phyloP scores from a whole-genome alignment of 37 sponge, comb jelly and placozoan genomes.

The Petrosia ficiformis region DNA sequence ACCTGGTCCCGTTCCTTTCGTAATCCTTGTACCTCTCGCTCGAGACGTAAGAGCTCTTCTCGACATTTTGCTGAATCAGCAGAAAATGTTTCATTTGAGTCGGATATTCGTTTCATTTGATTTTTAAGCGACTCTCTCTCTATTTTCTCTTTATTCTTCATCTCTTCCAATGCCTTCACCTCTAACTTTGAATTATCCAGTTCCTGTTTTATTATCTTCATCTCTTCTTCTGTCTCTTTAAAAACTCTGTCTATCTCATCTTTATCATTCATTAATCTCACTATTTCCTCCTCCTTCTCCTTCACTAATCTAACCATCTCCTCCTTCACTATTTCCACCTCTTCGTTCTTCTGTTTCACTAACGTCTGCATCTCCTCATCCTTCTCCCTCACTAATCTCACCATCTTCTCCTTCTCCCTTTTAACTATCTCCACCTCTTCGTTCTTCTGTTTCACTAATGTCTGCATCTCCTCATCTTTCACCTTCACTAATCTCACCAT shows the following conservation, averaged over 20 bases:
- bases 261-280: background rate
- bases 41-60: constrained; percentile 6
- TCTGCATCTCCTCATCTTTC: background rate
- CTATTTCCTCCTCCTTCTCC: background rate
- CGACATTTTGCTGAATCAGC: constrained; percentile 15
- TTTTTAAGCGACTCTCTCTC: constrained; percentile 41
- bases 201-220: background rate
- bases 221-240: background rate
- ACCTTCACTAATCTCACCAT: background rate
- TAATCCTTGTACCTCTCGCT: background rate
- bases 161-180: background rate
- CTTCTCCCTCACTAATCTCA: constrained; percentile 1
- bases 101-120: constrained; percentile 26
- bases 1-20: constrained; percentile 3
- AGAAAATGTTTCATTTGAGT: background rate
- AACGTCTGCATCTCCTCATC: constrained; percentile 15
- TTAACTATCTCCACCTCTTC: constrained; percentile 11
- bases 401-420: background rate
- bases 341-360: background rate
- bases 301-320: background rate
- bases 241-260: too few relatives aligned
- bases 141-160: background rate
- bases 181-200: background rate
- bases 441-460: constrained; percentile 5
- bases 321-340: background rate